These are phyloP conservation scores for Glaucomys volans DNA, from an alignment of 2,113 vertebrate genomes.

Conservation along the genomic window DNA sequence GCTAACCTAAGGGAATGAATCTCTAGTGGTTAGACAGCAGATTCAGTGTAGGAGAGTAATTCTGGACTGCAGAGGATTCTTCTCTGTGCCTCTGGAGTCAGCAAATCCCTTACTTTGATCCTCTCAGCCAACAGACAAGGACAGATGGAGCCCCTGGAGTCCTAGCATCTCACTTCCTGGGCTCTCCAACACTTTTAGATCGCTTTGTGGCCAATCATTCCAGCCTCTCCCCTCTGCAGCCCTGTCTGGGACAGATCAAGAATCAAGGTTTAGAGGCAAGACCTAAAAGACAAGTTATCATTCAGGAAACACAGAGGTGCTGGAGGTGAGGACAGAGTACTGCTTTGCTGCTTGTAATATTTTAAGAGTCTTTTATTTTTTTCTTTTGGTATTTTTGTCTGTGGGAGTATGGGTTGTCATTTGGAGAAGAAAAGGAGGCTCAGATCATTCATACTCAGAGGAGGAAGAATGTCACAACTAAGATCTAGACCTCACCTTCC, in stretches of 20 bases:
- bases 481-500: neutral
- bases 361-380: neutral
- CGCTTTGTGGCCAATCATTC: neutral
- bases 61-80: neutral
- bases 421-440: neutral
- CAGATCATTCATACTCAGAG: neutral
- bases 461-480: neutral
- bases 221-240: neutral
- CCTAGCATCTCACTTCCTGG: neutral
- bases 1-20: neutral
- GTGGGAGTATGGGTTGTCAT: neutral
- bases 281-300: neutral
- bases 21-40: neutral
- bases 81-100: neutral
- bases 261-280: neutral
- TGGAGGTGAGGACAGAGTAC: neutral
- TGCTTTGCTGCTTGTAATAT: neutral
- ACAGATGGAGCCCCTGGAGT: neutral
- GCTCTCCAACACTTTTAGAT: neutral
- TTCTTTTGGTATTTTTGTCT: neutral
- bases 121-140: neutral
- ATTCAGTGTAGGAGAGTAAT: neutral
- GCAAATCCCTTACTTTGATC: neutral
- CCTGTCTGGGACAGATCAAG: neutral
- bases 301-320: neutral